phyloP scores from a whole-genome alignment of 2,888 invertebrate genomes.

The Sericinus montela region DNA sequence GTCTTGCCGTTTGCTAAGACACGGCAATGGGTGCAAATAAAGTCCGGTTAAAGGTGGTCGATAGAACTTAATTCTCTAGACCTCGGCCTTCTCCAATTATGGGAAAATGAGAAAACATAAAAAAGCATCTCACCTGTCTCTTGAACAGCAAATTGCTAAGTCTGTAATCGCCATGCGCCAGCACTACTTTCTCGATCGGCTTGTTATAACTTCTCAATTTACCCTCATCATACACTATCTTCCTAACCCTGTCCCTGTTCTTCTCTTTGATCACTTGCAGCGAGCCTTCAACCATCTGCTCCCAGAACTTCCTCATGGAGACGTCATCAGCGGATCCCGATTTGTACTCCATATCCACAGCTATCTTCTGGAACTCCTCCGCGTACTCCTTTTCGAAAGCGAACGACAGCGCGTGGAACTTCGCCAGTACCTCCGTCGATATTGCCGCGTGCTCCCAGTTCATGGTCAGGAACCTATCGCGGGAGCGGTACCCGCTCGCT shows the following conservation, averaged over 20 bases:
- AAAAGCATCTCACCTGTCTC: constrained; percentile 22
- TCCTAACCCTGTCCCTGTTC: constrained; percentile 30
- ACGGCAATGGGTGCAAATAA: no score
- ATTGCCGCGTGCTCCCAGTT: constrained; percentile 48
- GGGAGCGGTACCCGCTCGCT: constrained; percentile 37
- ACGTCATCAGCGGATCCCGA: constrained; percentile 8
- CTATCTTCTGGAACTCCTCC: constrained; percentile 37
- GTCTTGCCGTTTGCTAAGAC: no score
- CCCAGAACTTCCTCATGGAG: constrained; percentile 19
- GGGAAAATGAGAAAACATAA: no score
- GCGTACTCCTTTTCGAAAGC: constrained; percentile 37
- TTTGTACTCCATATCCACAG: constrained; percentile 25
- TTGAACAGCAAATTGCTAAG: constrained; percentile 40
- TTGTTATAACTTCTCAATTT: constrained; percentile 24
- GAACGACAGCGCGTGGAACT: constrained; percentile 59
- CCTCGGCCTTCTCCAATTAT: no score
- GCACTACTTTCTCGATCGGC: constrained; percentile 30
- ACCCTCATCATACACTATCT: constrained; percentile 22
- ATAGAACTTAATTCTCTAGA: no score
- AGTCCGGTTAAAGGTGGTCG: no score
- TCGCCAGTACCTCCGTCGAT: constrained; percentile 45
- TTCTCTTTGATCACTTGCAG: constrained; percentile 32
- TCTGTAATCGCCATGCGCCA: constrained; percentile 49
- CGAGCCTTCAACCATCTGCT: constrained; percentile 23
- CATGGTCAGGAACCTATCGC: constrained; percentile 43